Evolutionary conservation across 2,797 vertebrate species (phyloP).

Genomic region (Phoebastria nigripes): DNA sequence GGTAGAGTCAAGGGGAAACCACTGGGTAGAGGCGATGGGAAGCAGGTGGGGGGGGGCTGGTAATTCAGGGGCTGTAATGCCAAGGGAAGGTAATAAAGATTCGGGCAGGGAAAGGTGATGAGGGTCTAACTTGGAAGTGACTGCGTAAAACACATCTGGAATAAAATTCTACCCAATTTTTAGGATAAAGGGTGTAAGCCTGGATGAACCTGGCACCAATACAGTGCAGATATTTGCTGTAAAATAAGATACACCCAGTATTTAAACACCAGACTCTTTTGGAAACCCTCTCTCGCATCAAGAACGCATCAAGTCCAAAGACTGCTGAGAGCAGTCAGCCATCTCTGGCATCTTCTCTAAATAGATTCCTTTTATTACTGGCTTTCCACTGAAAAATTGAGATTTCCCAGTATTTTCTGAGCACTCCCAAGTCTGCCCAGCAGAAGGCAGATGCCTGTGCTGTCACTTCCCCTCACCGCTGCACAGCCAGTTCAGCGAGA

Average conservation of each 20-base stretch:
- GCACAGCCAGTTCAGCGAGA: not conserved
- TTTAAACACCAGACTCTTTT: not conserved
- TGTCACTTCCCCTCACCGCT: fast-evolving
- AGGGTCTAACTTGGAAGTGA: not conserved
- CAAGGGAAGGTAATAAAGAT: not conserved
- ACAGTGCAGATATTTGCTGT: not conserved
- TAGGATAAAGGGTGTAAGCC: not conserved
- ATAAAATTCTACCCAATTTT: not conserved
- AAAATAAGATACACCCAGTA: not conserved
- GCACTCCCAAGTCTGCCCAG: not conserved
- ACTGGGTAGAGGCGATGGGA: not conserved
- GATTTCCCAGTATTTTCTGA: not conserved
- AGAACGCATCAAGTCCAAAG: not conserved
- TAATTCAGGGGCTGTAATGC: fast-evolving
- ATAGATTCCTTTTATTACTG: fast-evolving
- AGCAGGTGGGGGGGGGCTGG: not conserved
- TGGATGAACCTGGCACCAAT: not conserved
- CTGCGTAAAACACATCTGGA: not conserved
- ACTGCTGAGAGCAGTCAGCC: not conserved
- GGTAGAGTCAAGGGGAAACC: not conserved
- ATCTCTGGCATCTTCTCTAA: not conserved
- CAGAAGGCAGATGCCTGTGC: not conserved
- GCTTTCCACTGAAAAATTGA: not conserved
- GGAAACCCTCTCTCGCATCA: not conserved
- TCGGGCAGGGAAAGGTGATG: not conserved